Conservation (phyloP, 2,113 vertebrate genomes). For the Cathartes aura region DNA sequence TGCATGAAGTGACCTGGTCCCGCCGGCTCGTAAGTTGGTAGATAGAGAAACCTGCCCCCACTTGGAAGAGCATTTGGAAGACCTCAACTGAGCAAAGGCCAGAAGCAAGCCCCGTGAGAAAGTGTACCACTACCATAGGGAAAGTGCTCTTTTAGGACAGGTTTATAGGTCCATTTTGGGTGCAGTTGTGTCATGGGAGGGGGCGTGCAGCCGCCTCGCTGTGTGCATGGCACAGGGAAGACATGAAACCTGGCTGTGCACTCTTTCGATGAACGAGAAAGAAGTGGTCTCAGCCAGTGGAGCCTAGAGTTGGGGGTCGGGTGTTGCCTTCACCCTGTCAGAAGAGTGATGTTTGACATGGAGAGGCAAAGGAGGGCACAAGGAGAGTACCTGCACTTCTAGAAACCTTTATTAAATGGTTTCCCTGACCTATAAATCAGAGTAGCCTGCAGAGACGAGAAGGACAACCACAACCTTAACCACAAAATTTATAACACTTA, state of each 20-base stretch:
- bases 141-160: background rate
- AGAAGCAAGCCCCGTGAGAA: rapidly evolving
- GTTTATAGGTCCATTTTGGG: background rate
- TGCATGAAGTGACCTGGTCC: rapidly evolving
- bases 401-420: rapidly evolving
- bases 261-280: background rate
- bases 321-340: background rate
- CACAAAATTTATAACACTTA: background rate
- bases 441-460: background rate
- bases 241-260: rapidly evolving
- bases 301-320: rapidly evolving
- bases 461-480: background rate
- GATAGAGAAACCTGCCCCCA: background rate
- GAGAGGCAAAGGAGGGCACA: background rate
- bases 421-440: background rate
- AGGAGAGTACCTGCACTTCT: background rate
- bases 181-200: background rate
- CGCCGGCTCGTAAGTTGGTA: rapidly evolving
- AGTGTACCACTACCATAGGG: background rate
- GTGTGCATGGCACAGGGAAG: rapidly evolving
- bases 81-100: background rate
- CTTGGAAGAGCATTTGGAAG: background rate
- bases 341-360: background rate
- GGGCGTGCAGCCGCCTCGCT: rapidly evolving
- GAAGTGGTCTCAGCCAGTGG: background rate